phyloP scores from a whole-genome alignment of 1,140 invertebrate genomes.

The Piezodorus guildinii region DNA sequence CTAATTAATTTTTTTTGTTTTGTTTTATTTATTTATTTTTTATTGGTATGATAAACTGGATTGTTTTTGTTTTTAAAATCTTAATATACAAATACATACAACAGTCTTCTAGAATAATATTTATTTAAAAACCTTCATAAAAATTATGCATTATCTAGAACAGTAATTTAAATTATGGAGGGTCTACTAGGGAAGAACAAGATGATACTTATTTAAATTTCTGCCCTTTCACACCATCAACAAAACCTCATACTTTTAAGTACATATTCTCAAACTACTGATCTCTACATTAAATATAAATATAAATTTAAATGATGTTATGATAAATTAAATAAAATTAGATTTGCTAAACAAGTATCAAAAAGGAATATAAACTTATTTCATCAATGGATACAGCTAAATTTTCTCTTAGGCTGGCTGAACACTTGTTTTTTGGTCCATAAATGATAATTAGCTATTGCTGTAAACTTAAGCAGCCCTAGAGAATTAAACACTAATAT shows the following conservation, averaged over 20 bases:
- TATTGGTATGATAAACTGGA: background rate
- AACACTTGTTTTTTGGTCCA: constrained; percentile 2
- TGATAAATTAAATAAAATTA: background rate
- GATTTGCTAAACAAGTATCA: background rate
- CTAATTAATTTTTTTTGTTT: background rate
- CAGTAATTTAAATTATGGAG: background rate
- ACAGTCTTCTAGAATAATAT: constrained; percentile 6
- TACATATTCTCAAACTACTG: background rate
- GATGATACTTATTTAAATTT: background rate
- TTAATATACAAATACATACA: constrained; percentile 8
- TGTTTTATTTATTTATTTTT: background rate
- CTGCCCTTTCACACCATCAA: background rate
- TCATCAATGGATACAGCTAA: background rate
- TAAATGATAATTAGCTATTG: background rate
- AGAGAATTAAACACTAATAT: background rate
- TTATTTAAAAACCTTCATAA: constrained; percentile 6
- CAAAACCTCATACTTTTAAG: background rate
- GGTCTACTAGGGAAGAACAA: constrained; percentile 1
- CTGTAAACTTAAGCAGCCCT: background rate
- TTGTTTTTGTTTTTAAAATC: background rate
- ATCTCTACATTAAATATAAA: background rate
- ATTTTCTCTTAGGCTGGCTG: background rate
- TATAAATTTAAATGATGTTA: background rate
- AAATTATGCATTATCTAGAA: constrained; percentile 6
- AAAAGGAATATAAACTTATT: background rate